Base-by-base conservation (phyloP, 2,888 invertebrate genomes). In the Cremastobaeus sp. region DNA sequence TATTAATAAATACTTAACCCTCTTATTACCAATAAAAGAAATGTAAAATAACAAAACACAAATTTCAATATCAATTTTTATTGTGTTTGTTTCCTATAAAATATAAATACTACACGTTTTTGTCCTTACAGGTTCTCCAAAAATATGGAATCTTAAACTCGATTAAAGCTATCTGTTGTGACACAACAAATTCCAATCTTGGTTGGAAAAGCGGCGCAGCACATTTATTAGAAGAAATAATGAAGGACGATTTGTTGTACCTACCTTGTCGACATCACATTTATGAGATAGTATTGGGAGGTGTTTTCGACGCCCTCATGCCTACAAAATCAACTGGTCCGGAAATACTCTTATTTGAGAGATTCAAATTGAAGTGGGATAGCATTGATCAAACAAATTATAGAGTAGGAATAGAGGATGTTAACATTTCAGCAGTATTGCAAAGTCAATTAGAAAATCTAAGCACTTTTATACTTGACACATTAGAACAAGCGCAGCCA, bases 231-330 rank as follows among this genome's bases (percentile, higher is more conserved):
- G 75, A 78, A 41, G 48, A 71, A 52, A 60, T 52, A 41, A 18
- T 81, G 11, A 66, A 66, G 2, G 55, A 54, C 69, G 73, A 76
- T 9, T 54, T 80, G 32, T 57, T 78, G 20, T 76, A 76, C 39
- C 41, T 81, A 3, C 68, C 79, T 11, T 81, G 77, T 55, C 59
- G 77, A 18, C 79, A 80, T 45, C 77, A 79, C 37, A 71, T 77
- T 57, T 65, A 70, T 18, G 78, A 78, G 37, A 12, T 79, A 11
- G 39, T 66, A 1, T 32, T 73, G 12, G 52, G 59, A 0, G 48
- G 66, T 1, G 73, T 76, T 41, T 73, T 50, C 28, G 32, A 48
- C 14, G 20, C 21, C 11, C 54, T 70, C 12, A 50, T 73, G 43
- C 55, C 65, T 34, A 1, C 15, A n/a, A n/a, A n/a, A 15, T 62